Evolutionary conservation across 2,797 vertebrate species (phyloP).

Genomic region (Nannoperca australis): DNA sequence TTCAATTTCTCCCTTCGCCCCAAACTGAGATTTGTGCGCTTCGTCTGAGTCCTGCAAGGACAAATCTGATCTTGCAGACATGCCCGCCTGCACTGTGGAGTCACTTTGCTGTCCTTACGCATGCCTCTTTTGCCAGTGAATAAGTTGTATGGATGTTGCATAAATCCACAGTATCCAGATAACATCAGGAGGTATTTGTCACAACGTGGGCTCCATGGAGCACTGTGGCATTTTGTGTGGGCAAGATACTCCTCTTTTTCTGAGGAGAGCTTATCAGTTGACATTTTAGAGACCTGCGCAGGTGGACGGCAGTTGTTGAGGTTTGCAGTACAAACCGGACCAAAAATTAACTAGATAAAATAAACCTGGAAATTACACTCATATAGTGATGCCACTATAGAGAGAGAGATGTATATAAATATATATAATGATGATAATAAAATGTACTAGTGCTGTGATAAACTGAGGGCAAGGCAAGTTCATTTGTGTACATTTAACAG

Average conservation of each 20-base stretch:
- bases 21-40: conserved; percentile 18
- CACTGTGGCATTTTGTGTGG: conserved; percentile 50
- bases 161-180: conserved; percentile 58
- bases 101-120: conserved; percentile 13
- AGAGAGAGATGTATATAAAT: background rate
- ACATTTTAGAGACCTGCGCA: conserved; percentile 24
- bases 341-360: background rate
- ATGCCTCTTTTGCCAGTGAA: conserved; percentile 20
- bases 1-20: conserved; percentile 24
- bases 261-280: conserved; percentile 58
- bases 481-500: conserved; percentile 14
- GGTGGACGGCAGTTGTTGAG: conserved; percentile 33
- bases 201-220: conserved; percentile 18
- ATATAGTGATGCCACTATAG: background rate
- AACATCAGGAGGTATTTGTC: conserved; percentile 57
- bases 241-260: conserved; percentile 28
- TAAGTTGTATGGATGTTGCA: conserved; percentile 30
- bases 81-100: conserved; percentile 10
- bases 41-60: conserved; percentile 10
- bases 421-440: background rate
- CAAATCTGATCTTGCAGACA: conserved; percentile 37
- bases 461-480: background rate
- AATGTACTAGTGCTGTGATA: background rate
- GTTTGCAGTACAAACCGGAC: background rate
- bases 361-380: background rate